Evolutionary conservation across 2,888 invertebrate genomes (phyloP), one percentile per base, ranked within the genome.

Genomic region (Octonoba sinensis): DNA sequence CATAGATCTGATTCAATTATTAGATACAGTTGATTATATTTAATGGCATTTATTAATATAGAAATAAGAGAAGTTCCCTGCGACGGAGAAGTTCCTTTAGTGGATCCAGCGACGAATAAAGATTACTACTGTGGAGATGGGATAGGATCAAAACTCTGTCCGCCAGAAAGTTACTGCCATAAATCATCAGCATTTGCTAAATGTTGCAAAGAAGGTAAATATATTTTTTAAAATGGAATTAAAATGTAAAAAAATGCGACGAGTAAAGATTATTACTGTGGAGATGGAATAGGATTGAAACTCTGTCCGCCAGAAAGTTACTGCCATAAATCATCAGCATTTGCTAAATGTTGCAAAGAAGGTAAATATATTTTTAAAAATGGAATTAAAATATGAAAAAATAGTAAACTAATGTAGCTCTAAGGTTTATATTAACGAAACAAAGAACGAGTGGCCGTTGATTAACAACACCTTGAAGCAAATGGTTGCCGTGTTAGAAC

Each of bases 51-150:
- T 54, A 44, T 54, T 15, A 13, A 0, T 22, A 15, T 47, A 84
- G 83, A 82, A 56, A 49, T 77, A 22, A 69, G 94, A 89, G 93
- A 94, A 79, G 93, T 93, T 86, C 94, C 95, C 8, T 96, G 96
- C 89, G 94, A 94, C 85, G 95, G 95, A 67, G 93, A 93, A 87
- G 91, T 92, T 85, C 95, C 95, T 18, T 90, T 95, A 88, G 89
- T 92, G 83, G 93, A 95, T 89, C 90, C 91, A 64, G 88, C 89
- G 51, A 93, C 93, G 60, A 86, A 87, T 3, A 71, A 83, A n/a
- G 95, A 95, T 89, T 92, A 93, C 87, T 93, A 94, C 89, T 96
- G 96, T 89, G 94, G 94, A 81, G 93, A 92, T 87, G 94, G 94
- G 49, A 93, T 93, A 3, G 94, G 94, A 51, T 90, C 94, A 62